Evolutionary conservation across 2,797 vertebrate genomes (phyloP).

Genomic region (Enteromius mattozi): DNA sequence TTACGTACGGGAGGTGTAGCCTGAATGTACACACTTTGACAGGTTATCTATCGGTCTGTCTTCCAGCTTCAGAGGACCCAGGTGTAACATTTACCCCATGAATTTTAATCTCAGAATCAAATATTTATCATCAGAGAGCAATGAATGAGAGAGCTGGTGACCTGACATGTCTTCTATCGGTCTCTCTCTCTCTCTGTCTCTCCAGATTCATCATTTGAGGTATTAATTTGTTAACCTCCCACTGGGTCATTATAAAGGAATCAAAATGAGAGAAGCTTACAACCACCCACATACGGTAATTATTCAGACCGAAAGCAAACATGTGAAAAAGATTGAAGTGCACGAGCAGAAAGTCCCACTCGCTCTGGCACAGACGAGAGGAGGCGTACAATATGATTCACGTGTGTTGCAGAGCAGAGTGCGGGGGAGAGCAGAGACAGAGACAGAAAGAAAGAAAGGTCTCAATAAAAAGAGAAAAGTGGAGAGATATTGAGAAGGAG

Average conservation of each 20-base stretch:
- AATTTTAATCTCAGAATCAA: conserved; percentile 50
- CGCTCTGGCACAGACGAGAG: conserved; percentile 39
- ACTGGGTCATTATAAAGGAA: conserved; percentile 58
- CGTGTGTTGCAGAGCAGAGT: conserved; percentile 45
- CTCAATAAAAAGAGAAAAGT: conserved; percentile 35
- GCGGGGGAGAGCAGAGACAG: conserved; percentile 40
- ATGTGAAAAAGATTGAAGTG: conserved; percentile 45
- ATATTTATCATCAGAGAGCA: conserved; percentile 50
- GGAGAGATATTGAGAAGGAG: conserved; percentile 7
- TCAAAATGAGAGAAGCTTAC: conserved; percentile 61
- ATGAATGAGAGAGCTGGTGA: conserved; percentile 34
- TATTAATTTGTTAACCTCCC: conserved; percentile 61
- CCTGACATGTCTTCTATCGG: conserved; percentile 18
- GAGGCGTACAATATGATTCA: conserved; percentile 46
- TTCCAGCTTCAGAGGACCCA: conserved; percentile 43
- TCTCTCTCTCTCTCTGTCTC: conserved; percentile 30
- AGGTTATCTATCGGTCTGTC: conserved; percentile 11
- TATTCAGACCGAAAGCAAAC: conserved; percentile 57
- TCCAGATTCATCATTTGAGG: conserved; percentile 49
- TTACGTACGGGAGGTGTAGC: not conserved
- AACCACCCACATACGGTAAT: conserved; percentile 57
- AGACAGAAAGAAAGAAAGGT: conserved; percentile 38
- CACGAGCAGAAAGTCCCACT: conserved; percentile 56
- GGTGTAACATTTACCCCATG: conserved; percentile 36
- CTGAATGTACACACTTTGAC: not conserved